Percentiles rank a stretch among this genome's conserved stretches.
Evolutionary conservation across 92 coral and sea anemone genomes (phyloP).

Genomic region (Palythoa caribaeorum): DNA sequence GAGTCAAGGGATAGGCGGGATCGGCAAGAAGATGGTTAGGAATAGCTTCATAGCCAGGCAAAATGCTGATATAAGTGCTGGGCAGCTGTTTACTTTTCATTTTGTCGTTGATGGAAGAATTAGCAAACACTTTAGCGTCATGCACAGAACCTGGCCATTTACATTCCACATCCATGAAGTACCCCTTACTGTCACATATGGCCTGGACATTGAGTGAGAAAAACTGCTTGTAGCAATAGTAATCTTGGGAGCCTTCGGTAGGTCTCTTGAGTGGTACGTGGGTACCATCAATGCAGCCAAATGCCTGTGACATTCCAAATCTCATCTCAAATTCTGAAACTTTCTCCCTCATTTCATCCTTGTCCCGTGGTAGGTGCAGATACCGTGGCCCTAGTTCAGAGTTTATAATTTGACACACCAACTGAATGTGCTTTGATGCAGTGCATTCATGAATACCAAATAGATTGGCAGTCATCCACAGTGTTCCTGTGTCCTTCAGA

Average conservation of each 20-base stretch:
- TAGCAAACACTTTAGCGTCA: background rate
- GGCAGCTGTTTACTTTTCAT: slow-evolving; percentile 4
- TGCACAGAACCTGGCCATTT: background rate
- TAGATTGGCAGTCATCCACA: slow-evolving; percentile 70
- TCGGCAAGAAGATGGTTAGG: slow-evolving; percentile 49
- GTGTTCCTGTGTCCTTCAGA: slow-evolving; percentile 59
- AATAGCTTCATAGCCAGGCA: slow-evolving; percentile 41
- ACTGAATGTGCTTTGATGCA: slow-evolving; percentile 21
- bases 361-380: background rate
- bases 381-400: too few species aligned
- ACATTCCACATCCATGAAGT: slow-evolving; percentile 12
- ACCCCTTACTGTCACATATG: slow-evolving; percentile 28
- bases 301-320: slow-evolving; percentile 50
- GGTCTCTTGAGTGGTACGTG: slow-evolving; percentile 53
- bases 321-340: slow-evolving; percentile 61
- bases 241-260: slow-evolving; percentile 41
- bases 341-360: slow-evolving; percentile 57
- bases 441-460: slow-evolving; percentile 68
- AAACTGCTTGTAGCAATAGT: slow-evolving; percentile 50
- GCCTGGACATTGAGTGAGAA: slow-evolving; percentile 17
- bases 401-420: slow-evolving; percentile 50
- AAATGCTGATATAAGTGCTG: too few species aligned
- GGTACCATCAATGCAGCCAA: slow-evolving; percentile 48
- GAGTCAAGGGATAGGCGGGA: slow-evolving; percentile 51
- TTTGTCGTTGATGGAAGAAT: slow-evolving; percentile 45